phyloP scores from a whole-genome alignment of 2,113 vertebrate species.

The Apteryx owenii region DNA sequence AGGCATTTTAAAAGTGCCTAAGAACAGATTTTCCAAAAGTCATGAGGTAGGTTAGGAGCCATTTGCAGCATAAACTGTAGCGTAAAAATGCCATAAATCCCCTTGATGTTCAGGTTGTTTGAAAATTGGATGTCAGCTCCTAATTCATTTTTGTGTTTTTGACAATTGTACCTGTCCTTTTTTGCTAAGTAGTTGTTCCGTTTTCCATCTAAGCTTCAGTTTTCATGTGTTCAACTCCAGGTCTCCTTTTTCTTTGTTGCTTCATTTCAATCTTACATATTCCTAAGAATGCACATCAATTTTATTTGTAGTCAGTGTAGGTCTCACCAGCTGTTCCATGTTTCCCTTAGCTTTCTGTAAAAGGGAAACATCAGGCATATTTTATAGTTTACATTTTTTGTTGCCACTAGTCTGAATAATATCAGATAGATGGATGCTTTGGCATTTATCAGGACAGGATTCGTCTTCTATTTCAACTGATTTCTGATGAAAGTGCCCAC shows the following conservation, averaged over 20 bases:
- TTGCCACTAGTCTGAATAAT: slow-evolving; percentile 6
- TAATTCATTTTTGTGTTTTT: background rate
- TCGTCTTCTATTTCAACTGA: slow-evolving; percentile 10
- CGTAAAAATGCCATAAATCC: background rate
- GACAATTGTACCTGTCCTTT: background rate
- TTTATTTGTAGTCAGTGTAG: background rate
- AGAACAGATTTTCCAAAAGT: background rate
- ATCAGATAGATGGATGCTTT: background rate
- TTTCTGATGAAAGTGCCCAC: slow-evolving; percentile 14
- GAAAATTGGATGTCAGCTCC: background rate
- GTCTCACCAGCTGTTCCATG: background rate
- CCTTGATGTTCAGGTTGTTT: background rate
- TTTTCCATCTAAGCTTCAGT: background rate
- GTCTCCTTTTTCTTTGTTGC: background rate
- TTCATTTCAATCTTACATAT: background rate
- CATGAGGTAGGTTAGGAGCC: background rate
- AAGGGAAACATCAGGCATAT: background rate
- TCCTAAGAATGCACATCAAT: background rate
- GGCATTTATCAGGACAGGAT: background rate
- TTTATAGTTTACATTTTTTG: slow-evolving; percentile 13
- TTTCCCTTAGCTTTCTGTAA: background rate
- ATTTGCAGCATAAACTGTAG: background rate
- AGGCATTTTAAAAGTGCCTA: background rate
- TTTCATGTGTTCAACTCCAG: background rate
- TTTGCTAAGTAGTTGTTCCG: background rate